A percentile compares a stretch with the other conserved stretches of the same genome.
phyloP scores from a whole-genome alignment of 2,797 vertebrate genomes.

The Morelia viridis region DNA sequence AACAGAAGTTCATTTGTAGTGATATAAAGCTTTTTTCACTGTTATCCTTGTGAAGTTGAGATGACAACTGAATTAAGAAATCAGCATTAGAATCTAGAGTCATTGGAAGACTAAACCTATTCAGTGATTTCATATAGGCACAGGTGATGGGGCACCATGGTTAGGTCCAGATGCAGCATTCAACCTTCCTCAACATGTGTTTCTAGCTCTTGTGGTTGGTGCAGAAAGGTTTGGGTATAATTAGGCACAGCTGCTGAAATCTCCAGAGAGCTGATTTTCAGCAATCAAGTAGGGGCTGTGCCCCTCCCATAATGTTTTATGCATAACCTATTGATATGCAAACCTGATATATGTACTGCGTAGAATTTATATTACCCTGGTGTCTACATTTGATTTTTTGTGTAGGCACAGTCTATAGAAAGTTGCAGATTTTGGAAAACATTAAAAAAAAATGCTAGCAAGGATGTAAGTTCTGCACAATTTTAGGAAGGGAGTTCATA shows the following conservation, averaged over 20 bases:
- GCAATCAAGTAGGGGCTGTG: background rate
- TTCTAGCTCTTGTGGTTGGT: background rate
- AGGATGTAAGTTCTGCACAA: background rate
- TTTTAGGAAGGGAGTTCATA: background rate
- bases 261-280: background rate
- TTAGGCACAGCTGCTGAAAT: background rate
- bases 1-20: conserved; percentile 16
- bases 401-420: background rate
- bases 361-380: background rate
- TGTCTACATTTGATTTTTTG: background rate
- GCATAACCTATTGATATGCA: background rate
- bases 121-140: background rate
- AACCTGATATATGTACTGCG: background rate
- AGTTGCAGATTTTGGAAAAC: background rate
- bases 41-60: background rate
- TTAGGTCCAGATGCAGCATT: background rate
- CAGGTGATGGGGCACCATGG: background rate
- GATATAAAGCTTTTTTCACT: conserved; percentile 19
- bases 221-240: background rate
- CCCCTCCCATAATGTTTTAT: background rate
- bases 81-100: background rate
- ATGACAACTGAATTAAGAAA: background rate
- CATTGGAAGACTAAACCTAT: background rate
- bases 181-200: background rate
- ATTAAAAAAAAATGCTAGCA: background rate